Evolutionary conservation across 2,113 vertebrate species (phyloP), one percentile per base, ranked within the genome.

Genomic region (Thomomys bottae): DNA sequence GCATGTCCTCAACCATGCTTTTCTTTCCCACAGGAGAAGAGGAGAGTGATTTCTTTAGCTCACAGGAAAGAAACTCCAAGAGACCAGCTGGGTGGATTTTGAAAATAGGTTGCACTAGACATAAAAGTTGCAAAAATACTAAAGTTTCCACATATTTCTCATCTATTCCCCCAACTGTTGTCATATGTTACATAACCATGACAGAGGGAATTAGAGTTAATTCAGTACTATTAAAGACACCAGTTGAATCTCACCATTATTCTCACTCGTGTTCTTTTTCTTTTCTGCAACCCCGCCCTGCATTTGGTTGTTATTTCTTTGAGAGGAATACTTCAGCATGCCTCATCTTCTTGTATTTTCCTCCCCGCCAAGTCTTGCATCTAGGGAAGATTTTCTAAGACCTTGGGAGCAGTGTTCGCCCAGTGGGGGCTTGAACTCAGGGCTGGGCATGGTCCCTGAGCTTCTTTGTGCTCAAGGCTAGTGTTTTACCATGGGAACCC

Each of bases 41-140:
- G n/a, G 32, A 61, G 54, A 86, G 36, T 17, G 7, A 10, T 73
- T 91, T 94, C 30, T 87, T 17, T 36, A 72, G 34, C 18, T 94
- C 10, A 15, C 17, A 45, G 59, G 15, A 9, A 79, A 88, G 79
- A 63, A 83, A 40, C 7, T 21, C 49, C 40, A 66, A 68, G 75
- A 26, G 28, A 72, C 10, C 1, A 71, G 68, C 18, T 40, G 15
- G 28, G 28, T 14, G 12, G 9, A 34, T 17, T 45, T 8, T 6
- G 11, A 78, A 57, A 34, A 30, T 20, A 17, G 49, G 34, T 64
- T 30, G 68, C 49, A 23, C 79, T 89, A 34, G 54, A 61, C 18
- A 24, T 57, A 24, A 64, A 87, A 67, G 10, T 68, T 81, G 9
- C 2, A 84, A 36, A 92, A 87, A 68, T 70, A n/a, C 36, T 68